phyloP scores from a whole-genome alignment of 2,797 vertebrate genomes.

The Anisognathus igniventris region DNA sequence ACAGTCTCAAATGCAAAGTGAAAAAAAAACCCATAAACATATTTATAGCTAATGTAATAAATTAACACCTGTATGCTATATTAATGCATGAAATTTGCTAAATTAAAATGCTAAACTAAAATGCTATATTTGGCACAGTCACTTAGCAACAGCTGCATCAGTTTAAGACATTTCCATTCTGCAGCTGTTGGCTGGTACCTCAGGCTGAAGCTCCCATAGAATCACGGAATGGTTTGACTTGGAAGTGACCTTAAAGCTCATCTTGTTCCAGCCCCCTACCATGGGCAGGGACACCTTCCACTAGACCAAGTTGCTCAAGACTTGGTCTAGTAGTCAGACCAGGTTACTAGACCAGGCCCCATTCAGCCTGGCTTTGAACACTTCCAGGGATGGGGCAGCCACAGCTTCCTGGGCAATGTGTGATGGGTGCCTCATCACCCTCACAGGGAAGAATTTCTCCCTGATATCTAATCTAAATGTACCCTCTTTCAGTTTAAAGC shows the following conservation, averaged over 20 bases:
- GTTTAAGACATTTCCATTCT: neutral
- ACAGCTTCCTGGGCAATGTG: neutral
- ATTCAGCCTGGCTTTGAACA: neutral
- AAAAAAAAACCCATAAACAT: neutral
- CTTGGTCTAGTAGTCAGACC: no score
- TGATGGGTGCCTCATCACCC: neutral
- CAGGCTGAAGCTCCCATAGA: neutral
- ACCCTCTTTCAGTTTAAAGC: neutral
- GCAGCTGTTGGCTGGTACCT: conserved; percentile 23
- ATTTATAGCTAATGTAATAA: neutral
- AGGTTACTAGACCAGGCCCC: no score
- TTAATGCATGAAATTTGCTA: neutral
- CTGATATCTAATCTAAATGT: neutral
- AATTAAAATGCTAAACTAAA: conserved; percentile 14
- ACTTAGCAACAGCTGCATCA: conserved; percentile 53
- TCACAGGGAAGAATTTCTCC: neutral
- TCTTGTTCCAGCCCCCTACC: rapidly evolving
- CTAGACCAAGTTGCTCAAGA: neutral
- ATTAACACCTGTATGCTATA: neutral
- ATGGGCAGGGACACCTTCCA: neutral
- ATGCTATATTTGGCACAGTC: conserved; percentile 21
- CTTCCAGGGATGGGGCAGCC: neutral
- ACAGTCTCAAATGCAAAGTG: neutral
- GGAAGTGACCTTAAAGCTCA: neutral
- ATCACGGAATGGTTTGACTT: neutral